Conservation (phyloP, 1,140 invertebrate species). For the Araneus ventricosus region DNA sequence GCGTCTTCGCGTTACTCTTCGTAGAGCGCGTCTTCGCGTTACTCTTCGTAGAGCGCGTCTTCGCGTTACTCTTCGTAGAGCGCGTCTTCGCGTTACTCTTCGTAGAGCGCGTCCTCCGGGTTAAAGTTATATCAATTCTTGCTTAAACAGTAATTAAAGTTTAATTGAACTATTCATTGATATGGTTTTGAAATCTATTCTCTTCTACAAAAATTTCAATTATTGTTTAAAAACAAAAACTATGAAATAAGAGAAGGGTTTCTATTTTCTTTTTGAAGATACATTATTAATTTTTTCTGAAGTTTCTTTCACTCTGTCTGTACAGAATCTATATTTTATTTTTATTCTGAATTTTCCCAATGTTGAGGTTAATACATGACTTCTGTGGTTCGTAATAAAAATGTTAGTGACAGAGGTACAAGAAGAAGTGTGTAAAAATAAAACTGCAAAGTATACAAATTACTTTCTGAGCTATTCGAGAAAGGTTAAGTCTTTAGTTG, state of each 20-base stretch:
- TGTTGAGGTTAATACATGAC: background rate
- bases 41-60: too few species aligned
- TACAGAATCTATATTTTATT: background rate
- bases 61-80: too few species aligned
- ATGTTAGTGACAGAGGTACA: background rate
- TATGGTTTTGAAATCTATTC: too few species aligned
- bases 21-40: too few species aligned
- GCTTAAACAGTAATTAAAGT: too few species aligned
- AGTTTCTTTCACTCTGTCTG: background rate
- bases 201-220: too few species aligned
- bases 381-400: background rate
- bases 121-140: too few species aligned
- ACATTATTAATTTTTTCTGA: background rate
- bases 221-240: too few species aligned
- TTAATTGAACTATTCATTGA: too few species aligned
- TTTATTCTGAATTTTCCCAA: background rate
- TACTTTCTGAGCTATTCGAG: background rate
- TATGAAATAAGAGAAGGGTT: slow-evolving; percentile 30
- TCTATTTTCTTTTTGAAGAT: slow-evolving; percentile 55
- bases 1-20: too few species aligned
- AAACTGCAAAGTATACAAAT: background rate
- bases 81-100: too few species aligned
- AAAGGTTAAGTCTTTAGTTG: background rate
- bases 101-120: too few species aligned
- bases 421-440: background rate